These are phyloP conservation scores for Argopecten irradians DNA, from an alignment of 1,140 invertebrate genomes.

Conservation along the genomic window DNA sequence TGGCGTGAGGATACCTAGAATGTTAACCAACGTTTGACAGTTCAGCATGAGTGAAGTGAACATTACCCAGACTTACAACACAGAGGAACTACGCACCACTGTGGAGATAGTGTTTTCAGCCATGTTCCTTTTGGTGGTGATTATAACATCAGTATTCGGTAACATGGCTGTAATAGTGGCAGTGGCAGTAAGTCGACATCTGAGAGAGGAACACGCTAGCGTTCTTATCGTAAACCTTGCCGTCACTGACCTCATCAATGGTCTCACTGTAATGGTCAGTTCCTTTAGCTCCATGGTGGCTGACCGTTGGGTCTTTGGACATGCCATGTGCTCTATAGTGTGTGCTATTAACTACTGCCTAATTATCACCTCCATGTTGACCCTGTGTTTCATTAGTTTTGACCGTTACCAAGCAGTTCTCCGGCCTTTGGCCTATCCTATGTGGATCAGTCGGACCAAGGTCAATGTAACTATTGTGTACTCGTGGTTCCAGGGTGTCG, in stretches of 20 bases:
- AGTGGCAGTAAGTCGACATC: constrained; percentile 48
- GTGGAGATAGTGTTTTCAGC: constrained; percentile 47
- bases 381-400: constrained; percentile 73
- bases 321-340: constrained; percentile 63
- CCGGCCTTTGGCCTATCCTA: constrained; percentile 67
- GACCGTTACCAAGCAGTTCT: constrained; percentile 72
- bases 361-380: constrained; percentile 76
- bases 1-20: neutral
- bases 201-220: constrained; percentile 67
- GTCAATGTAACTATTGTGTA: constrained; percentile 59
- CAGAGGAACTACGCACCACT: neutral
- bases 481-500: constrained; percentile 70
- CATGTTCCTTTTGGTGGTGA: constrained; percentile 56
- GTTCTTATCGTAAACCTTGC: constrained; percentile 72
- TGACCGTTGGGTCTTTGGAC: constrained; percentile 62
- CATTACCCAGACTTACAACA: neutral
- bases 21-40: neutral
- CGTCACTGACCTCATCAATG: constrained; percentile 70
- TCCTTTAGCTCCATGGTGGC: constrained; percentile 57
- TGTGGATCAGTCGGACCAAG: constrained; percentile 53
- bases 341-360: constrained; percentile 74
- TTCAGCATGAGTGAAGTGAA: neutral
- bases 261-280: constrained; percentile 70
- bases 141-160: constrained; percentile 63
- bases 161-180: constrained; percentile 69